A percentile compares a stretch with the other conserved stretches of the same genome.
These are phyloP conservation scores for Hydroisotoma schaefferi DNA, from an alignment of 2,888 invertebrate species.

Conservation along the genomic window DNA sequence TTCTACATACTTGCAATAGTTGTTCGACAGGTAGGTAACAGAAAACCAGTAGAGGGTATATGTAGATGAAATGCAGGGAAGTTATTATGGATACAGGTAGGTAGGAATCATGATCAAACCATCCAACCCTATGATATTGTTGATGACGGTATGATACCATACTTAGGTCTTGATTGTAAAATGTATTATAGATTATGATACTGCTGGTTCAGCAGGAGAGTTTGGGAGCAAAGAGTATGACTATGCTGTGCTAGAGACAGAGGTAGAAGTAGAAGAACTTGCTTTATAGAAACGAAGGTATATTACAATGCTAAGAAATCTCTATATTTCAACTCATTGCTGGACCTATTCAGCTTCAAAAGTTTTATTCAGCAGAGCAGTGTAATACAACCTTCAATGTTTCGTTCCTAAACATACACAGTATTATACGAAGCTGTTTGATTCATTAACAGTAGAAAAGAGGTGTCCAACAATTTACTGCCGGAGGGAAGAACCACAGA, in stretches of 20 bases:
- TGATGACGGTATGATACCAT: neutral
- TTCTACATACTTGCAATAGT: neutral
- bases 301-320: neutral
- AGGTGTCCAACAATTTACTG: slow-evolving; percentile 8
- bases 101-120: neutral
- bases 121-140: neutral
- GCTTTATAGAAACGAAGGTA: neutral
- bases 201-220: neutral
- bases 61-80: neutral
- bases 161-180: too few species aligned
- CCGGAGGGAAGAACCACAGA: neutral
- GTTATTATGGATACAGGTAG: neutral
- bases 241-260: too few species aligned
- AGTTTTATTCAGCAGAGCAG: neutral
- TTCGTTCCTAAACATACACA: neutral
- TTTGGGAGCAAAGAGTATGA: too few species aligned
- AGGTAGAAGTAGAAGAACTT: too few species aligned
- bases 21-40: slow-evolving; percentile 4
- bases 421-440: too few species aligned
- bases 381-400: neutral
- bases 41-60: neutral
- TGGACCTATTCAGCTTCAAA: neutral
- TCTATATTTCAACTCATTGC: neutral
- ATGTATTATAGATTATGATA: too few species aligned
- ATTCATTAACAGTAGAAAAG: slow-evolving; percentile 5